These are phyloP conservation scores for Gallirallus australis DNA, from an alignment of 2,797 vertebrate genomes.

Conservation along the genomic window DNA sequence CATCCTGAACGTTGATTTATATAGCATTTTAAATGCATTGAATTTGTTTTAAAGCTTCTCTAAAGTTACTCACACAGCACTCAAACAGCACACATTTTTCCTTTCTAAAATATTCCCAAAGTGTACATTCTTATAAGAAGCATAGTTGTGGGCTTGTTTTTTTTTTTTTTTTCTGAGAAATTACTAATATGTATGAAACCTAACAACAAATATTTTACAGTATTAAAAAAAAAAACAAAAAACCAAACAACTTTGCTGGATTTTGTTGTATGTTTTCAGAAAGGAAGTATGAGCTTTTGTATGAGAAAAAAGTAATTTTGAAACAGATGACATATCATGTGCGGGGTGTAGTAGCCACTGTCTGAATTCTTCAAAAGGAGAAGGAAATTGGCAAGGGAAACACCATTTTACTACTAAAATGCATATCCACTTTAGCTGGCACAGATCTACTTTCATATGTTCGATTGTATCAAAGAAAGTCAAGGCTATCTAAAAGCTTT, in stretches of 20 bases:
- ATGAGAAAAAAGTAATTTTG: neutral
- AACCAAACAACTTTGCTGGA: neutral
- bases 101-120: neutral
- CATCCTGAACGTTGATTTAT: slow-evolving; percentile 71
- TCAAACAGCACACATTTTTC: neutral
- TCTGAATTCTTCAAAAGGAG: slow-evolving; percentile 1
- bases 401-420: slow-evolving; percentile 12
- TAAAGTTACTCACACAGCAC: neutral
- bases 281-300: neutral
- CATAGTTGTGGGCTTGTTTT: too few relatives aligned
- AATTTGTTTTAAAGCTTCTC: slow-evolving; percentile 45
- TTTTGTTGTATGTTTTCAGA: neutral
- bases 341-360: neutral
- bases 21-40: slow-evolving; percentile 67
- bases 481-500: slow-evolving; percentile 16
- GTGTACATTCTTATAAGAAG: neutral
- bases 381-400: neutral
- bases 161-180: neutral
- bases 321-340: fast-evolving
- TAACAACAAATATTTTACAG: neutral
- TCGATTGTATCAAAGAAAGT: neutral
- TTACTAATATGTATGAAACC: neutral
- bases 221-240: neutral
- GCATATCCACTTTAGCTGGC: neutral
- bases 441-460: neutral